phyloP scores from a whole-genome alignment of 2,113 vertebrate genomes.

The Ciconia boyciana region DNA sequence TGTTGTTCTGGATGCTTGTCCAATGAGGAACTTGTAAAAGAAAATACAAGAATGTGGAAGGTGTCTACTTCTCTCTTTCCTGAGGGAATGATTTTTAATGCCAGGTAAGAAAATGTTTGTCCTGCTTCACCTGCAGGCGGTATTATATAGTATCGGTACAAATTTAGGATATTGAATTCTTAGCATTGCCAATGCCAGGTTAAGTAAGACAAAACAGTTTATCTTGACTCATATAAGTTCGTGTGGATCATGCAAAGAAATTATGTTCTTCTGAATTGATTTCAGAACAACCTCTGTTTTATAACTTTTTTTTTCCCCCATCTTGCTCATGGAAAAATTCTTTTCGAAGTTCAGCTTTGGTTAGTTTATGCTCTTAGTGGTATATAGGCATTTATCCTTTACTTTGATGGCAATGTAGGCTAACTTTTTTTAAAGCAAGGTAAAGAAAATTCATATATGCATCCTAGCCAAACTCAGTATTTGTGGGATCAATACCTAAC shows the following conservation, averaged over 20 bases:
- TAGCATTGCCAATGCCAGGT: neutral
- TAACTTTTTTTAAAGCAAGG: neutral
- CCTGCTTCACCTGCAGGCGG: neutral
- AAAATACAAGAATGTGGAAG: neutral
- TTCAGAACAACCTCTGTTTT: neutral
- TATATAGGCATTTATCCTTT: neutral
- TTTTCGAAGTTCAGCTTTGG: neutral
- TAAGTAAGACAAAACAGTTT: neutral
- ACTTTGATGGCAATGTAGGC: neutral
- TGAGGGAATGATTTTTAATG: neutral
- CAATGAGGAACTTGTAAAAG: neutral
- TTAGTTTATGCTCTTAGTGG: neutral
- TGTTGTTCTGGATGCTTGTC: neutral
- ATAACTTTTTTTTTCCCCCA: neutral
- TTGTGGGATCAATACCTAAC: neutral
- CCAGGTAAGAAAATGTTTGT: neutral
- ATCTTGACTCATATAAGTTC: neutral
- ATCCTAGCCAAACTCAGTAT: neutral
- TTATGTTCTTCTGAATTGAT: neutral
- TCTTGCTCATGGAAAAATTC: neutral
- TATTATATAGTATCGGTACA: neutral
- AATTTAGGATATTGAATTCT: neutral
- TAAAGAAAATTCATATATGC: neutral
- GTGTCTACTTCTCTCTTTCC: neutral
- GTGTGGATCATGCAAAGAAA: neutral